Percentiles rank a stretch among this genome's conserved stretches.
Evolutionary conservation across 2,888 invertebrate species (phyloP).

Genomic region (Diarsia rubi): DNA sequence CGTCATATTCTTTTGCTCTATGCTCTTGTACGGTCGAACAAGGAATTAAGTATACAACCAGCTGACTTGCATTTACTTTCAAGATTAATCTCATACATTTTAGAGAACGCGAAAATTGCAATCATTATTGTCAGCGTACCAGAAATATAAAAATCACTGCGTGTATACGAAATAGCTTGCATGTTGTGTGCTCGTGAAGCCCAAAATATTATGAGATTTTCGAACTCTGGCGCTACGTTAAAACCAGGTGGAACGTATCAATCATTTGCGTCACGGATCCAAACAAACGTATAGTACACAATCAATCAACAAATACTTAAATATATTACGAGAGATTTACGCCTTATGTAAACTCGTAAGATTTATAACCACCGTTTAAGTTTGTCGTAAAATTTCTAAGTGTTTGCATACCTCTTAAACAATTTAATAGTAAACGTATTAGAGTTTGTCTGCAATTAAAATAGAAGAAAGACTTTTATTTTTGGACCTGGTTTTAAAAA

Average conservation of each 20-base stretch:
- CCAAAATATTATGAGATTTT: background rate
- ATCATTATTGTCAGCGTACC: no score
- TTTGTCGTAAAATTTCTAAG: constrained; percentile 39
- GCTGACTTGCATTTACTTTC: no score
- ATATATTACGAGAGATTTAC: constrained; percentile 33
- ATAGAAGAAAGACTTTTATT: background rate
- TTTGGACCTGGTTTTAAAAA: background rate
- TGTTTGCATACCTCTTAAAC: constrained; percentile 22
- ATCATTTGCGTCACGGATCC: constrained; percentile 5
- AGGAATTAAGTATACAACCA: no score
- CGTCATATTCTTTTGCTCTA: background rate
- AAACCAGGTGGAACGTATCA: constrained; percentile 23
- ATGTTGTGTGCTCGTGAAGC: background rate
- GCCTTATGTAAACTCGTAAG: constrained; percentile 22
- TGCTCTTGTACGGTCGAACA: background rate
- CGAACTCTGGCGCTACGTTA: background rate
- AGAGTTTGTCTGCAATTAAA: background rate
- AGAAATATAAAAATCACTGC: no score
- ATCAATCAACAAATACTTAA: constrained; percentile 39
- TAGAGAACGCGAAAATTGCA: no score
- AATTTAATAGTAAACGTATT: constrained; percentile 3
- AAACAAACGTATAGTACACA: constrained; percentile 11
- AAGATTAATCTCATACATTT: no score
- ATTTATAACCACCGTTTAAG: constrained; percentile 22
- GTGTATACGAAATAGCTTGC: no score